Conservation (phyloP, 1,140 invertebrate genomes). For the Drosophila orosa region DNA sequence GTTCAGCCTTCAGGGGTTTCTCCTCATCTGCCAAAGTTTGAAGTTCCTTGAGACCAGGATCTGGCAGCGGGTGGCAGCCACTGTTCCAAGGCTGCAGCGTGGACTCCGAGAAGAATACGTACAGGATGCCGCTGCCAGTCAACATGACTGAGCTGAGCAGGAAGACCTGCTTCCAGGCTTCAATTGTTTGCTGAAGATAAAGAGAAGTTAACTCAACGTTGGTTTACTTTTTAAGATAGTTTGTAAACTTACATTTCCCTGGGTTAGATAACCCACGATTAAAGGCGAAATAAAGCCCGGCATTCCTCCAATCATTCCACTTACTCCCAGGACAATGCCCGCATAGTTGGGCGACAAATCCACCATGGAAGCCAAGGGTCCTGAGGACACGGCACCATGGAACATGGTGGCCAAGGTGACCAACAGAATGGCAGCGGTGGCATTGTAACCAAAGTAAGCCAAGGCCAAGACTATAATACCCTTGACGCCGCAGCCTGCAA, state of each 20-base stretch:
- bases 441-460: slow-evolving; percentile 88
- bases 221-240: not conserved
- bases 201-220: slow-evolving; percentile 18
- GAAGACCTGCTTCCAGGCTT: slow-evolving; percentile 88
- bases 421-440: slow-evolving; percentile 86
- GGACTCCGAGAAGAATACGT: slow-evolving; percentile 86
- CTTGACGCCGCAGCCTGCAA: slow-evolving; percentile 85
- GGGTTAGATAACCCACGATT: slow-evolving; percentile 87
- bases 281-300: slow-evolving; percentile 87
- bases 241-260: slow-evolving; percentile 85
- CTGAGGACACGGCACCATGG: slow-evolving; percentile 88
- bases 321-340: slow-evolving; percentile 87
- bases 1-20: slow-evolving; percentile 41
- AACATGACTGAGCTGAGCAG: slow-evolving; percentile 86
- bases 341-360: slow-evolving; percentile 90
- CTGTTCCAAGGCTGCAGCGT: slow-evolving; percentile 88
- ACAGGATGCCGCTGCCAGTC: slow-evolving; percentile 85
- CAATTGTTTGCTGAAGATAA: slow-evolving; percentile 87
- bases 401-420: slow-evolving; percentile 87
- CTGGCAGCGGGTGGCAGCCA: slow-evolving; percentile 32
- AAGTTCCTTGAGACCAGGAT: slow-evolving; percentile 61
- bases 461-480: slow-evolving; percentile 86
- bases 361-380: slow-evolving; percentile 87
- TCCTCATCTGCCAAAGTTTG: slow-evolving; percentile 56
- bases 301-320: slow-evolving; percentile 85